Evolutionary conservation across 2,113 vertebrate genomes (phyloP).

Genomic region (Leptodactylus fuscus): DNA sequence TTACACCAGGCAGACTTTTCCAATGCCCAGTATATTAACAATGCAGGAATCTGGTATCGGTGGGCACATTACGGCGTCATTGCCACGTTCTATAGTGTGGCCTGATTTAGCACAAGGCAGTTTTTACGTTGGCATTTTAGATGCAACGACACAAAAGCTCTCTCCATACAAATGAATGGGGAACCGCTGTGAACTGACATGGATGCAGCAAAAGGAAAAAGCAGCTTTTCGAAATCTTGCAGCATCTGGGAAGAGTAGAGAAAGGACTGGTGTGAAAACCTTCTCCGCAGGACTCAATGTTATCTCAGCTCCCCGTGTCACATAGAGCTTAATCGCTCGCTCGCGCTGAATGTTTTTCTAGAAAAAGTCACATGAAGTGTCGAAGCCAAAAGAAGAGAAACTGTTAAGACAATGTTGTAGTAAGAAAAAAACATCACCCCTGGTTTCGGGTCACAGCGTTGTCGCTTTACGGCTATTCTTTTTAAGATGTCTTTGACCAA

Average conservation of each 20-base stretch:
- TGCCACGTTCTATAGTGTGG: too few relatives aligned
- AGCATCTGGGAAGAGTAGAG: conserved; percentile 9
- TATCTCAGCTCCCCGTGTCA: conserved; percentile 9
- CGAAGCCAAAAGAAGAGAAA: neutral
- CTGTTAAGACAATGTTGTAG: neutral
- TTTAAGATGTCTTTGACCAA: neutral
- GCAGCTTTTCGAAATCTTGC: neutral
- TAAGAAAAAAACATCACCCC: neutral
- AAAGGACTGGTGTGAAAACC: neutral
- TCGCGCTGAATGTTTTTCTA: neutral
- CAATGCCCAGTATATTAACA: neutral
- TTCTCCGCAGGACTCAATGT: neutral
- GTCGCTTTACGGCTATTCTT: neutral
- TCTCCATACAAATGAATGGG: neutral
- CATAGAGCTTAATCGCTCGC: neutral
- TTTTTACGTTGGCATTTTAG: neutral
- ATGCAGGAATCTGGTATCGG: too few relatives aligned
- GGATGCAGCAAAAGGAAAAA: neutral
- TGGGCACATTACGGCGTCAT: too few relatives aligned
- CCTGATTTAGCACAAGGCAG: neutral
- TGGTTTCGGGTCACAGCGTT: neutral
- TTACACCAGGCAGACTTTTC: neutral
- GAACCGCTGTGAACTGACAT: neutral
- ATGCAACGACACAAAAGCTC: neutral
- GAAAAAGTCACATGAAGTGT: neutral